Base-by-base conservation (phyloP, 2,113 vertebrate genomes). In the Colaptes auratus region DNA sequence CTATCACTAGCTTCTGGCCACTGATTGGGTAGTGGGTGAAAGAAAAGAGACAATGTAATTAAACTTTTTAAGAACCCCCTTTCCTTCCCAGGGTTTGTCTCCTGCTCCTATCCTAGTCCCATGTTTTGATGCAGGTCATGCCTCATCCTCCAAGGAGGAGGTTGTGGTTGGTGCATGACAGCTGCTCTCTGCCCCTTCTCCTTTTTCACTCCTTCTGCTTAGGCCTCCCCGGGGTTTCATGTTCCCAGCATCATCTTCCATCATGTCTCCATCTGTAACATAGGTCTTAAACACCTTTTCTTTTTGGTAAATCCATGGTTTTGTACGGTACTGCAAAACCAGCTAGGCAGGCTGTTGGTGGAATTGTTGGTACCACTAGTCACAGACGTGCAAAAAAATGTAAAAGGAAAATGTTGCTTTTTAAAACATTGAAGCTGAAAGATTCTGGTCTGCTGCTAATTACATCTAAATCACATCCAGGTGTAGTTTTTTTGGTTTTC, bases 121-220 rank as follows among this genome's bases (percentile, higher is more conserved):
- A 21, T 23, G 11, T 12, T 24, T 52, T 6, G 7, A 11, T 52
- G 50, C 50, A 52, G 23, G 19, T 74, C 39, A 35, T 10, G 6
- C 39, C 28, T 1, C 15, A 24, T 27, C 7, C 3, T 30, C 12
- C 35, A 11, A 12, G 4, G 31, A 16, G 18, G 6, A 61, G n/a
- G 20, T 10, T 13, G 19, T 15, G 23, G 30, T 52, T 4, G 1
- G 9, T 59, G 30, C 3, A 0, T 28, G 33, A 24, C 1, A 2
- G 30, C 12, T 52, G 58, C 12, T 61, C 14, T 59, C 58, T 76
- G 25, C 15, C 50, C 24, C 50, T 52, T 23, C 13, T 24, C 50
- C 20, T 50, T 50, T 23, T 50, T 50, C 50, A 52, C 3, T 55
- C 12, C 28, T 71, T 50, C 33, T 12, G 33, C 55, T 88, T 15